These are phyloP conservation scores for Macrostomum cliftonense DNA, from an alignment of 2,888 invertebrate species.

Conservation along the genomic window DNA sequence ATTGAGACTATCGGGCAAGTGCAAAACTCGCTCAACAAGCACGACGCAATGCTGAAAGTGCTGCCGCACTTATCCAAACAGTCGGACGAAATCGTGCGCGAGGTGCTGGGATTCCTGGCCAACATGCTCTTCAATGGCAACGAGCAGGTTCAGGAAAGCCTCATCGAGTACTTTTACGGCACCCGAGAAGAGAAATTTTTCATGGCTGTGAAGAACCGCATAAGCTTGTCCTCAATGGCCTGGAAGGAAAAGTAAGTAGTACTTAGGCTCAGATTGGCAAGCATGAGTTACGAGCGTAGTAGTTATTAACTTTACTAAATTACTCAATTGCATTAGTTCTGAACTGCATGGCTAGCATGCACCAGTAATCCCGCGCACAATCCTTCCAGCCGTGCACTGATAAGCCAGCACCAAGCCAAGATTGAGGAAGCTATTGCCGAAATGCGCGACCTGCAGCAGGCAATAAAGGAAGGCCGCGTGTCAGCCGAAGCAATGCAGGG, in stretches of 20 bases:
- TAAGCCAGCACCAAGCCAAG: constrained; percentile 30
- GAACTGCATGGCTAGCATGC: no score
- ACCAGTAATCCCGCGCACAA: no score
- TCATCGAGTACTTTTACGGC: constrained; percentile 24
- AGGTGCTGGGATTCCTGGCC: constrained; percentile 27
- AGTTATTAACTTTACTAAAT: no score
- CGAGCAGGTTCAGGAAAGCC: constrained; percentile 25
- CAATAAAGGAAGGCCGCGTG: constrained; percentile 22
- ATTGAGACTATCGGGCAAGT: constrained; percentile 19
- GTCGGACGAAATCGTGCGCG: constrained; percentile 24
- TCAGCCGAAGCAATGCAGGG: constrained; percentile 14
- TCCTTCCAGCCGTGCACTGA: constrained; percentile 24
- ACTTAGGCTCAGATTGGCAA: no score
- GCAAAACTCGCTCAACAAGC: constrained; percentile 24
- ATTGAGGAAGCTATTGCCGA: constrained; percentile 27
- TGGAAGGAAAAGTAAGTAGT: constrained; percentile 26
- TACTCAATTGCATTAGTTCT: no score
- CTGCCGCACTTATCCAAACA: constrained; percentile 25
- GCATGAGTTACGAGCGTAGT: no score
- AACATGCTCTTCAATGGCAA: constrained; percentile 30
- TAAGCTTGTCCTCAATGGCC: constrained; percentile 28
- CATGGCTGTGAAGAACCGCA: constrained; percentile 27
- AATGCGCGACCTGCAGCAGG: constrained; percentile 23
- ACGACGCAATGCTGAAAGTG: constrained; percentile 22
- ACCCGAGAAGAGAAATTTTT: constrained; percentile 36